Conservation (phyloP, 2,113 vertebrate species). For the Cervus canadensis region DNA sequence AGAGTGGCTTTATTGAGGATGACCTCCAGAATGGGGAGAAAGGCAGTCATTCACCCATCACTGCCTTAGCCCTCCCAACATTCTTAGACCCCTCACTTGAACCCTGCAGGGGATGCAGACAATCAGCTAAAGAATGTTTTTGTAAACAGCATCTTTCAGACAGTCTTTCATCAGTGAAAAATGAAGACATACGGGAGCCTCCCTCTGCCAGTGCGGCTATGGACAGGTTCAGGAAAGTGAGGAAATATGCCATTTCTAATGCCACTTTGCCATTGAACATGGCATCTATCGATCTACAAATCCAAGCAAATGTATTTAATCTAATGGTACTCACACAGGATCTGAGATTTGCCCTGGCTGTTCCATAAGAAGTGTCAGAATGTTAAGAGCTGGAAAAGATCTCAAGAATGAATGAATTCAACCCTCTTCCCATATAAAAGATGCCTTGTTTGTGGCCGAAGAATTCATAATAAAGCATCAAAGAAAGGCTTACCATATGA, state of each 20-base stretch:
- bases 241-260: neutral
- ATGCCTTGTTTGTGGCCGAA: neutral
- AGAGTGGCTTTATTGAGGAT: constrained; percentile 19
- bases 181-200: neutral
- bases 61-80: constrained; percentile 12
- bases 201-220: neutral
- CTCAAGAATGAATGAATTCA: neutral
- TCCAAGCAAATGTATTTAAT: neutral
- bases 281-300: neutral
- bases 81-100: constrained; percentile 38
- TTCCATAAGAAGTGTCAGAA: neutral
- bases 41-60: constrained; percentile 32
- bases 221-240: neutral
- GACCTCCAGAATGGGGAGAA: constrained; percentile 30
- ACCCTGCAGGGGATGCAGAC: constrained; percentile 44
- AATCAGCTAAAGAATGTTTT: constrained; percentile 70
- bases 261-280: neutral
- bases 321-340: neutral
- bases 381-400: neutral
- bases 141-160: constrained; percentile 60
- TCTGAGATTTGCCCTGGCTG: neutral
- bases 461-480: neutral
- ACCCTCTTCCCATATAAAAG: neutral
- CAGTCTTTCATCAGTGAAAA: constrained; percentile 63
- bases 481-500: neutral